Conservation (phyloP, 2,113 vertebrate species). For the Chrysemys picta region DNA sequence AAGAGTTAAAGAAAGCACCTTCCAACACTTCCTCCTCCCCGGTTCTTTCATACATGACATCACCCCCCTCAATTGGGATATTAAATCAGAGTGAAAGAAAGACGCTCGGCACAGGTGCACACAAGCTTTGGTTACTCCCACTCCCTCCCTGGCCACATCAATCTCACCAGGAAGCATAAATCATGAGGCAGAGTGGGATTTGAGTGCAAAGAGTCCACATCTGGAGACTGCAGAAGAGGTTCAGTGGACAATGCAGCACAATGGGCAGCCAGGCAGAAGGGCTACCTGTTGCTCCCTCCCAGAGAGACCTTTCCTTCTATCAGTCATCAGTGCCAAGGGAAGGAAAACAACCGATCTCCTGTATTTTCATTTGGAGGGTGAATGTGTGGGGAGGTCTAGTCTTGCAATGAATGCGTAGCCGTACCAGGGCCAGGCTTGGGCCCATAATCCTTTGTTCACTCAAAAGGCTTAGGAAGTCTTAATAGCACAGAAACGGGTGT, state of each 20-base stretch:
- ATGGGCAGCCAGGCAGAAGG: background rate
- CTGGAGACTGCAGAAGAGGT: background rate
- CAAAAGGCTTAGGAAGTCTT: background rate
- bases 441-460: background rate
- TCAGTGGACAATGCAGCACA: background rate
- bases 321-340: background rate
- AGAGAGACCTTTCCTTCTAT: background rate
- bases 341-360: background rate
- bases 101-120: conserved; percentile 86
- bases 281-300: background rate
- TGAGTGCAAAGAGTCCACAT: background rate
- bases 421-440: background rate
- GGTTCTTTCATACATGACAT: conserved; percentile 87
- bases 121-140: conserved; percentile 23
- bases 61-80: conserved; percentile 86
- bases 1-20: conserved; percentile 60
- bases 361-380: background rate
- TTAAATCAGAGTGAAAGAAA: conserved; percentile 87
- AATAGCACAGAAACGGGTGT: background rate
- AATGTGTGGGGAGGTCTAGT: too few relatives aligned
- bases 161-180: background rate
- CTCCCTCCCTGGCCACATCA: background rate
- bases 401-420: background rate
- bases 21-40: conserved; percentile 70
- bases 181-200: background rate